Conservation (phyloP, 2,113 vertebrate genomes). For the Sinocyclocheilus anshuiensis region DNA sequence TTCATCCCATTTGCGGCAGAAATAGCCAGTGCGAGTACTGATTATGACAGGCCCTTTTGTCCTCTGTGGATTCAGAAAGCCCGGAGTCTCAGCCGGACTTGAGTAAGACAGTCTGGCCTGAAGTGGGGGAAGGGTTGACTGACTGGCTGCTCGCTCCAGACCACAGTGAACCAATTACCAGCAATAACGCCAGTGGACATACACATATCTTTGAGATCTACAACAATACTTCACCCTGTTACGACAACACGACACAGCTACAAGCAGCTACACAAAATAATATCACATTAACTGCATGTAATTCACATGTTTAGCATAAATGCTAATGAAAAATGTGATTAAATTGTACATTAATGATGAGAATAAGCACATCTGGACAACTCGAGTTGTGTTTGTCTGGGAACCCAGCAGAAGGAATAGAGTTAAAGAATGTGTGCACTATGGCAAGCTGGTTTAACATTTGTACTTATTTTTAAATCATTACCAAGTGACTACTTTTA, state of each 20-base stretch:
- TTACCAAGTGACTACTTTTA: background rate
- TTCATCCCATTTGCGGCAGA: constrained; percentile 36
- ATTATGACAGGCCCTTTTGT: constrained; percentile 55
- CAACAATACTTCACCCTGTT: background rate
- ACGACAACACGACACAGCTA: background rate
- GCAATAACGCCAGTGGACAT: background rate
- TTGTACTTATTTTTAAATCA: background rate
- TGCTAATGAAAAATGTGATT: background rate
- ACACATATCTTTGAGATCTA: constrained; percentile 6
- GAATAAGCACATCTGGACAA: constrained; percentile 14
- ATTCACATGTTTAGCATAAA: background rate
- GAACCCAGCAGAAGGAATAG: constrained; percentile 8
- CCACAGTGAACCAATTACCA: constrained; percentile 33
- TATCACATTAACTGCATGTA: background rate
- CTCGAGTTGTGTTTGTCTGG: constrained; percentile 27
- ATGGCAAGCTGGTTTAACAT: background rate
- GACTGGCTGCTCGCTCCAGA: constrained; percentile 45
- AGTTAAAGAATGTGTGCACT: constrained; percentile 21
- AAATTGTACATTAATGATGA: background rate
- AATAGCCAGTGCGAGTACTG: constrained; percentile 39
- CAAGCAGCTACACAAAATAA: background rate
- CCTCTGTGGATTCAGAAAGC: constrained; percentile 51
- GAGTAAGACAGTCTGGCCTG: constrained; percentile 42
- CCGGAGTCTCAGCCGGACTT: constrained; percentile 30
- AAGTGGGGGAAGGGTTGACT: constrained; percentile 50